Evolutionary conservation across 2,797 vertebrate species (phyloP).

Genomic region (Vultur gryphus): DNA sequence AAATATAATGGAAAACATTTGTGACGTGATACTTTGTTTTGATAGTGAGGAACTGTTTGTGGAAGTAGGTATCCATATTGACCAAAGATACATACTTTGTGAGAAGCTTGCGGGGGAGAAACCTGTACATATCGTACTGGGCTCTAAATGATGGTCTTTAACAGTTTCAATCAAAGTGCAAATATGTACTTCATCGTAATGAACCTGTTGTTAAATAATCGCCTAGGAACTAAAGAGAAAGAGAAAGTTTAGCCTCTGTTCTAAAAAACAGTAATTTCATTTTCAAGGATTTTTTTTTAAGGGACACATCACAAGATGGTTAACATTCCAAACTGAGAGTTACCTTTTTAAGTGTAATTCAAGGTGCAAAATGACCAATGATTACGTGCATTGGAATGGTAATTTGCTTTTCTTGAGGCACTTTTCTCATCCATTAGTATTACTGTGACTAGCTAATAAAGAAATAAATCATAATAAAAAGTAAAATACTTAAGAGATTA

Average conservation of each 20-base stretch:
- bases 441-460: neutral
- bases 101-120: neutral
- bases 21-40: neutral
- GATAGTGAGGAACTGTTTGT: neutral
- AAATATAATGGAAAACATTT: neutral
- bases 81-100: neutral
- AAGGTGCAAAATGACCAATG: neutral
- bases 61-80: neutral
- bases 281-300: neutral
- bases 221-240: neutral
- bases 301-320: accelerated
- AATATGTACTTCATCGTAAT: neutral
- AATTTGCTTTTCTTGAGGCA: neutral
- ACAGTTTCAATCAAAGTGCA: neutral
- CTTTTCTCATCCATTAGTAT: neutral
- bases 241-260: neutral
- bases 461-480: neutral
- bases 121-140: too few relatives aligned
- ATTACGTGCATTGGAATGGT: neutral
- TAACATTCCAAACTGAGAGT: neutral
- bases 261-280: neutral
- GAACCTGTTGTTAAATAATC: neutral
- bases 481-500: neutral
- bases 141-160: neutral
- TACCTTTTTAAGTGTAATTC: neutral